Conservation (phyloP, 2,797 vertebrate species). For the Rhyacichthys aspro region DNA sequence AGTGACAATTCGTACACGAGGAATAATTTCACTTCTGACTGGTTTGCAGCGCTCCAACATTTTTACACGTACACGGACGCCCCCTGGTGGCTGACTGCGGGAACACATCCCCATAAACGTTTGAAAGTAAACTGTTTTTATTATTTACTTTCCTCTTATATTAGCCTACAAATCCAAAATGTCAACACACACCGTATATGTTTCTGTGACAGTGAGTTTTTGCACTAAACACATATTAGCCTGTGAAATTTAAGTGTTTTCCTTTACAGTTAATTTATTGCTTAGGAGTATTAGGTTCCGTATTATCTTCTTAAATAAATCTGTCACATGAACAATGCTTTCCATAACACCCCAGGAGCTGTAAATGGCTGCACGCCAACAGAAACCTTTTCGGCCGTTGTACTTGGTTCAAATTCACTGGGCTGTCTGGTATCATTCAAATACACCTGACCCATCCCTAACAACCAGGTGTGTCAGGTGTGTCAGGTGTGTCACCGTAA, state of each 20-base stretch:
- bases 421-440: slow-evolving; percentile 60
- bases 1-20: neutral
- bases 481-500: slow-evolving; percentile 32
- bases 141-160: neutral
- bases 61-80: slow-evolving; percentile 37
- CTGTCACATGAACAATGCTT: neutral
- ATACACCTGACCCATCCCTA: slow-evolving; percentile 42
- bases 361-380: slow-evolving; percentile 36
- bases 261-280: no score
- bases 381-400: slow-evolving; percentile 58
- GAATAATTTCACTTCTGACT: neutral
- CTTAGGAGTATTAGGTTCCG: neutral
- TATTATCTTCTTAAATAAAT: slow-evolving; percentile 12
- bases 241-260: no score
- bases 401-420: slow-evolving; percentile 14
- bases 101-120: neutral
- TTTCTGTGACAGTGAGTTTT: no score
- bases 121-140: slow-evolving; percentile 1
- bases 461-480: slow-evolving; percentile 60
- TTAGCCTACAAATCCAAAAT: no score
- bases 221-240: neutral
- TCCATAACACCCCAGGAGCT: neutral
- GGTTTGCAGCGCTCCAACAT: neutral
- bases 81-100: slow-evolving; percentile 43
- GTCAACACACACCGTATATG: neutral